Evolutionary conservation across 2,113 vertebrate species (phyloP), one percentile per base, ranked within the genome.

Genomic region (Argyrosomus japonicus): DNA sequence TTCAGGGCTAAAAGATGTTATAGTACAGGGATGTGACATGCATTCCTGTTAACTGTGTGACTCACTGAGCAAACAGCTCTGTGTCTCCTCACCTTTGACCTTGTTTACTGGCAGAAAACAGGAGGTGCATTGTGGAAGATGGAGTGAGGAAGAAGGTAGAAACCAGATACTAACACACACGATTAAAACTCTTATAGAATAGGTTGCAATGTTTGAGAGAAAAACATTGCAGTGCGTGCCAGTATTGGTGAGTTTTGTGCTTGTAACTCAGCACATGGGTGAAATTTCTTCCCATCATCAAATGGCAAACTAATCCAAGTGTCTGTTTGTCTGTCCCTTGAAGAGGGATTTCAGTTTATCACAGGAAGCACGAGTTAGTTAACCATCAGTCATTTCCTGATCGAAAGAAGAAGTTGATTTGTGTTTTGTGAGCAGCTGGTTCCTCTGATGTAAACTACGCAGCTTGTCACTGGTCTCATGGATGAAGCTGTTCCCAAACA

Each of bases 371-470:
- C 15, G 61, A 62, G 43, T 64, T 29, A 15, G 14, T 70, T 65
- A 72, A 48, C 36, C 3, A 15, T 11, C n/a, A 32, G 68, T 84
- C 76, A 82, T 51, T 92, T 92, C 89, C 87, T 68, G 71, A 63
- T 77, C 15, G 83, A 91, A 92, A 92, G 87, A 68, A 87, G 91
- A 92, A 91, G 90, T 90, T 3, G 29, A 72, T 53, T 40, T 53
- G 63, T 71, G 51, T 79, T 84, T 78, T 70, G 15, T n/a, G 36
- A 36, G 47, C 21, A 50, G 60, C 81, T 80, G n/a, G 63, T 82
- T 90, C 76, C 79, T 68, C 72, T 71, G 64, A 71, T 81, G 18
- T 65, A 53, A 79, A 65, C 36, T 14, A 57, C 17, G 2, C 1
- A 7, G 19, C n/a, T 57, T 81, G 69, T 76, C 74, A 36, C 11